phyloP scores from a whole-genome alignment of 2,888 invertebrate genomes.

The Toxonevra muliebris region DNA sequence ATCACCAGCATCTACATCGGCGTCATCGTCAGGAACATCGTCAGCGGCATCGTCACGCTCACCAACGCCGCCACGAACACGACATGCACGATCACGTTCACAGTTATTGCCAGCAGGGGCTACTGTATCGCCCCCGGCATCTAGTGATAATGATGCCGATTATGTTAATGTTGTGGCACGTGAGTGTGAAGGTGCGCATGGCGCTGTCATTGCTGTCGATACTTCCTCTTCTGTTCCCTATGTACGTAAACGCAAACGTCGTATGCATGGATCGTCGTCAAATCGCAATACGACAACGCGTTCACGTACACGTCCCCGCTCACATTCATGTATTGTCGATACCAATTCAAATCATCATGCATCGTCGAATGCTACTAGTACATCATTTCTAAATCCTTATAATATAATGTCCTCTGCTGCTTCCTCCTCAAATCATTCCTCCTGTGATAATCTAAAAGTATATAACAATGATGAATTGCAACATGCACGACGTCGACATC shows the following conservation, averaged over 20 bases:
- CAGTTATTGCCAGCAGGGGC: constrained; percentile 15
- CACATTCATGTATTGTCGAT: constrained; percentile 57
- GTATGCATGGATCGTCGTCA: constrained; percentile 1
- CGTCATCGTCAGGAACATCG: constrained; percentile 37
- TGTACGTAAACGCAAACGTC: constrained; percentile 12
- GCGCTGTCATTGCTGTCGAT: background rate
- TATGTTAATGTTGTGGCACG: constrained; percentile 3
- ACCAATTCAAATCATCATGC: constrained; percentile 29
- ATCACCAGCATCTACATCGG: constrained; percentile 40
- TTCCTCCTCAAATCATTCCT: constrained; percentile 53
- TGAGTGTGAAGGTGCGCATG: background rate
- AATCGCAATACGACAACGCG: constrained; percentile 8
- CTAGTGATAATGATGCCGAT: background rate
- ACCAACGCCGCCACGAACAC: constrained; percentile 31
- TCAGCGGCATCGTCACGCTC: constrained; percentile 33
- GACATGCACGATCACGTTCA: background rate
- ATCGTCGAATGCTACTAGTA: constrained; percentile 25
- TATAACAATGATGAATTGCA: constrained; percentile 22
- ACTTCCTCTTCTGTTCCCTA: background rate
- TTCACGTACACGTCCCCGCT: constrained; percentile 45
- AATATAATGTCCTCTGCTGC: constrained; percentile 43
- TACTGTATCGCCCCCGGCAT: too few species aligned
- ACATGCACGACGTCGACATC: constrained; percentile 17
- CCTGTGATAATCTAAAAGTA: constrained; percentile 55
- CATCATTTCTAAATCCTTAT: constrained; percentile 30